Percentiles rank a stretch among this genome's conserved stretches.
These are phyloP conservation scores for Athetis lepigone DNA, from an alignment of 2,888 invertebrate genomes.

Conservation along the genomic window DNA sequence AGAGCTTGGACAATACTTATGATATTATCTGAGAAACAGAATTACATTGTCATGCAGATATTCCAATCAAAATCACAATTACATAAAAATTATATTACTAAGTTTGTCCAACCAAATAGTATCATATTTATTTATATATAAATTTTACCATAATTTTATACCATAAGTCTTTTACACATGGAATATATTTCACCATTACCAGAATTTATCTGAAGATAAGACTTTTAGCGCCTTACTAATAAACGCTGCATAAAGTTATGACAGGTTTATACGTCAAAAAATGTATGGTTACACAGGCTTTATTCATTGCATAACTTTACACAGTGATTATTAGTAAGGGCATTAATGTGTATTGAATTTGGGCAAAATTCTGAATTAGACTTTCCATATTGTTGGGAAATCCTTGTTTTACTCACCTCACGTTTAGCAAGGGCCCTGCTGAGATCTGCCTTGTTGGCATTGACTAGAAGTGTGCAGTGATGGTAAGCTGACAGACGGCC, in stretches of 20 bases:
- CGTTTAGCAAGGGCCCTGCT: slow-evolving; percentile 93
- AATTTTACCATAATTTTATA: not conserved
- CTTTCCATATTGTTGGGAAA: slow-evolving; percentile 39
- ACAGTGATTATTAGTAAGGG: too few relatives aligned
- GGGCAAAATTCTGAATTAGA: slow-evolving; percentile 6
- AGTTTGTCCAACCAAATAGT: not conserved
- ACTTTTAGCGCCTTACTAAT: too few relatives aligned
- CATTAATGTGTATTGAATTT: too few relatives aligned
- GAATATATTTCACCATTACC: too few relatives aligned
- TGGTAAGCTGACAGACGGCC: slow-evolving; percentile 98
- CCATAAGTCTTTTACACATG: not conserved
- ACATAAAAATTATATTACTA: not conserved
- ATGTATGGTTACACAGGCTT: too few relatives aligned
- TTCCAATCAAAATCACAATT: not conserved
- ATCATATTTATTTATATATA: not conserved
- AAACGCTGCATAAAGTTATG: too few relatives aligned
- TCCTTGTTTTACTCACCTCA: slow-evolving; percentile 90
- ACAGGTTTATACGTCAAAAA: too few relatives aligned
- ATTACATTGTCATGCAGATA: not conserved
- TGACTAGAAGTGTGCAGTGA: slow-evolving; percentile 98
- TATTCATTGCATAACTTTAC: too few relatives aligned
- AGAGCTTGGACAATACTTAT: slow-evolving; percentile 10
- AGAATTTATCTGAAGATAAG: not conserved
- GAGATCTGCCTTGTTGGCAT: slow-evolving; percentile 94
- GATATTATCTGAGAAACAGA: not conserved